phyloP scores from a whole-genome alignment of 1,140 invertebrate genomes.

The Kradibia gibbosae region DNA sequence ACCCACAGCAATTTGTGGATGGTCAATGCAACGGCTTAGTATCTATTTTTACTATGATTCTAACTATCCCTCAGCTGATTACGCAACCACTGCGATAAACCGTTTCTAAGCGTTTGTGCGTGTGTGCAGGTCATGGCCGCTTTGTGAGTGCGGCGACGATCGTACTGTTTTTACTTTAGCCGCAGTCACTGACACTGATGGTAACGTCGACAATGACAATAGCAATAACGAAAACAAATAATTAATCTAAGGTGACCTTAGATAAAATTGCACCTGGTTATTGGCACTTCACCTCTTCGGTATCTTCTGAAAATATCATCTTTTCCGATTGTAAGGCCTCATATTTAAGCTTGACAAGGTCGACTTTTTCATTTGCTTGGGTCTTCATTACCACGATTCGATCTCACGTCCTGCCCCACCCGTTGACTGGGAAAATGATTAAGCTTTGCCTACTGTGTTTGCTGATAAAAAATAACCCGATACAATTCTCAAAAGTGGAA shows the following conservation, averaged over 20 bases:
- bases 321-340: too few species aligned
- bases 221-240: background rate
- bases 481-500: background rate
- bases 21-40: background rate
- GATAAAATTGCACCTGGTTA: too few species aligned
- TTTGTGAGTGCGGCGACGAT: conserved; percentile 54
- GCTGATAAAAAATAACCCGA: background rate
- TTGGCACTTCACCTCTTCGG: too few species aligned
- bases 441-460: background rate
- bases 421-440: background rate
- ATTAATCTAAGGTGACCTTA: too few species aligned
- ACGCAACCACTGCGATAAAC: conserved; percentile 24
- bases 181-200: too few species aligned
- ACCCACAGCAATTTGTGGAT: too few species aligned
- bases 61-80: background rate
- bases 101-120: background rate
- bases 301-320: too few species aligned
- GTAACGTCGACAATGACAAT: too few species aligned
- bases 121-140: conserved; percentile 56
- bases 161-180: background rate
- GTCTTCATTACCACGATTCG: too few species aligned
- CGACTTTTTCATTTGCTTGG: background rate
- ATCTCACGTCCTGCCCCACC: background rate
- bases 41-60: too few species aligned
- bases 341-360: too few species aligned